These are phyloP conservation scores for Petrocephalus microphthalmus DNA, from an alignment of 2,113 vertebrate genomes.

Conservation along the genomic window DNA sequence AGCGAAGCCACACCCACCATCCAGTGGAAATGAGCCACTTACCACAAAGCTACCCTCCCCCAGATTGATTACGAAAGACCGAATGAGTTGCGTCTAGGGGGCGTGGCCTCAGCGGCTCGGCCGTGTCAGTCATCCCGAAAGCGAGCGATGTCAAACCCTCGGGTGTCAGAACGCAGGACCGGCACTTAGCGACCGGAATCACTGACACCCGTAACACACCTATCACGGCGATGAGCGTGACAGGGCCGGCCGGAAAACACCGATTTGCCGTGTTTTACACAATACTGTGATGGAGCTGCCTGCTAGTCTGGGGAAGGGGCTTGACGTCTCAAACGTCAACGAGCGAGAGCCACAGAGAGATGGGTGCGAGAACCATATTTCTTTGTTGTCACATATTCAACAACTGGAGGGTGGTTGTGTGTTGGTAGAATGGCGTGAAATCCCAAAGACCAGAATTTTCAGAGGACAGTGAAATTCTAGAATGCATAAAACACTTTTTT, in stretches of 20 bases:
- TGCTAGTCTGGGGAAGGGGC: slow-evolving; percentile 37
- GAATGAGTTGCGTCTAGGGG: slow-evolving; percentile 20
- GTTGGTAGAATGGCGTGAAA: not conserved
- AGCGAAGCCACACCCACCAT: slow-evolving; percentile 15
- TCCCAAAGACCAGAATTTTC: not conserved
- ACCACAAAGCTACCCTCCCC: slow-evolving; percentile 23
- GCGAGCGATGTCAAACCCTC: not conserved
- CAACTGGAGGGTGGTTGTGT: not conserved
- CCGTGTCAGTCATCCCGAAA: not conserved
- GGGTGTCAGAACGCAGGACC: not conserved
- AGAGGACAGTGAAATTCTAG: not conserved
- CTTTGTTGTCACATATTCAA: not conserved
- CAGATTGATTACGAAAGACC: slow-evolving; percentile 20
- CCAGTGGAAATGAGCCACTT: slow-evolving; percentile 37
- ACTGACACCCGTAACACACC: slow-evolving; percentile 10
- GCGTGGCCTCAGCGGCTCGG: not conserved
- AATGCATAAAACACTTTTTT: not conserved
- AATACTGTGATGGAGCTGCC: slow-evolving; percentile 38
- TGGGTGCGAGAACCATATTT: not conserved
- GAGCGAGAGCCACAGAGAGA: slow-evolving; percentile 6
- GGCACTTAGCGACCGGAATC: not conserved
- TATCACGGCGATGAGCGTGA: slow-evolving; percentile 1
- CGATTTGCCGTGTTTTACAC: slow-evolving; percentile 43
- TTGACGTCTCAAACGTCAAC: slow-evolving; percentile 31
- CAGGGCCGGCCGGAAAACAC: slow-evolving; percentile 20